Conservation (phyloP, 2,888 invertebrate genomes). For the Eledona agricola region DNA sequence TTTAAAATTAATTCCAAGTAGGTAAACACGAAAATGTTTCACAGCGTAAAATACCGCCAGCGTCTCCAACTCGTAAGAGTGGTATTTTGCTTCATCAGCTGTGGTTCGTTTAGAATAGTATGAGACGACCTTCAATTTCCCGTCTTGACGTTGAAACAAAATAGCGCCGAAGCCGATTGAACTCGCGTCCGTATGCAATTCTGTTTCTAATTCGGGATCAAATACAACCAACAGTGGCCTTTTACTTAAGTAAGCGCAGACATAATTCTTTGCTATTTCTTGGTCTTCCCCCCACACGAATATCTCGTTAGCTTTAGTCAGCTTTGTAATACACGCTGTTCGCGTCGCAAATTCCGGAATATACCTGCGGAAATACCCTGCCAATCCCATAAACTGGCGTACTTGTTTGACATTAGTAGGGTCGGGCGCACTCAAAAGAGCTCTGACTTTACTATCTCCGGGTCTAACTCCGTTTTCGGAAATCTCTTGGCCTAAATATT, state of each 20-base stretch:
- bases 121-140: constrained; percentile 34
- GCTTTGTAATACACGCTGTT: constrained; percentile 28
- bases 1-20: constrained; percentile 44
- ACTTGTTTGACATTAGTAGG: constrained; percentile 6
- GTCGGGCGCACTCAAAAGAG: constrained; percentile 7
- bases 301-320: constrained; percentile 28
- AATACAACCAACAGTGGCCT: constrained; percentile 29
- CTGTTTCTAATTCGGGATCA: constrained; percentile 17
- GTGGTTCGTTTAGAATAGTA: constrained; percentile 47
- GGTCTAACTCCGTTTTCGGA: constrained; percentile 12
- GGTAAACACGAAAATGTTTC: constrained; percentile 44
- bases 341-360: constrained; percentile 8
- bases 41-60: constrained; percentile 50
- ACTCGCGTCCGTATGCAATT: constrained; percentile 37
- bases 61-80: constrained; percentile 51
- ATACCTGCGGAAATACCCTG: constrained; percentile 8
- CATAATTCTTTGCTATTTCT: constrained; percentile 4
- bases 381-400: constrained; percentile 6
- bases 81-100: constrained; percentile 45
- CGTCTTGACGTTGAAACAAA: constrained; percentile 22
- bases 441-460: constrained; percentile 4
- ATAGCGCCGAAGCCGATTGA: constrained; percentile 32
- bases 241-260: constrained; percentile 1
- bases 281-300: constrained; percentile 25
- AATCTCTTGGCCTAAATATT: constrained; percentile 32